Evolutionary conservation across 2,797 vertebrate species (phyloP).

Genomic region (Sebastiscus tertius): DNA sequence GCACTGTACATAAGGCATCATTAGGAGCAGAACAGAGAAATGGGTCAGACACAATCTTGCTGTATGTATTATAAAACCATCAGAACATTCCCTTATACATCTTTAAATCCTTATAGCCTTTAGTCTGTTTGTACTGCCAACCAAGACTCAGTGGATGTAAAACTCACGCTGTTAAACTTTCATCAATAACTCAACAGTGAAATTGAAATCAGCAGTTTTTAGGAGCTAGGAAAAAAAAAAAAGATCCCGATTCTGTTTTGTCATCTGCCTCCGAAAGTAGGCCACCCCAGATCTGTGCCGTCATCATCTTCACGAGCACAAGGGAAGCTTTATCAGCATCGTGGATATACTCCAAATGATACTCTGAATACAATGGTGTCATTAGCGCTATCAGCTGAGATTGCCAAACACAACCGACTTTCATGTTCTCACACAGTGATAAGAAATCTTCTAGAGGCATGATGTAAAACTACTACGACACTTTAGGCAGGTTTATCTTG

Average conservation of each 20-base stretch:
- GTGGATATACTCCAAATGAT: background rate
- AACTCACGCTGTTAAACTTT: background rate
- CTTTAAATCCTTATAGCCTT: background rate
- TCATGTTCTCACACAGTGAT: background rate
- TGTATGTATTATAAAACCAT: background rate
- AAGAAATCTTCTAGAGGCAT: background rate
- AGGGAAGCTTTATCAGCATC: slow-evolving; percentile 14
- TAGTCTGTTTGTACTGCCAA: background rate
- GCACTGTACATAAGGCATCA: background rate
- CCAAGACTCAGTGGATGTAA: background rate
- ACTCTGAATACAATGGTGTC: background rate
- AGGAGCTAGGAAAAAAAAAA: slow-evolving; percentile 3
- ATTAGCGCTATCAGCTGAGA: slow-evolving; percentile 10
- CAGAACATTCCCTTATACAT: background rate
- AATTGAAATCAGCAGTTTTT: background rate
- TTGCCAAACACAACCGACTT: background rate
- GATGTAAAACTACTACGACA: background rate
- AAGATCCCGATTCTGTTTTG: slow-evolving; percentile 2
- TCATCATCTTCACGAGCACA: slow-evolving; percentile 16
- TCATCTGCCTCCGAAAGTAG: slow-evolving; percentile 49
- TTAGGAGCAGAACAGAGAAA: background rate
- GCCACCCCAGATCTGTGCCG: slow-evolving; percentile 28
- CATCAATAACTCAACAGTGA: background rate
- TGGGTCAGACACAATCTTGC: background rate
- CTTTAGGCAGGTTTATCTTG: background rate